Evolutionary conservation across 2,888 invertebrate species (phyloP).

Genomic region (Eremobia ochroleuca): DNA sequence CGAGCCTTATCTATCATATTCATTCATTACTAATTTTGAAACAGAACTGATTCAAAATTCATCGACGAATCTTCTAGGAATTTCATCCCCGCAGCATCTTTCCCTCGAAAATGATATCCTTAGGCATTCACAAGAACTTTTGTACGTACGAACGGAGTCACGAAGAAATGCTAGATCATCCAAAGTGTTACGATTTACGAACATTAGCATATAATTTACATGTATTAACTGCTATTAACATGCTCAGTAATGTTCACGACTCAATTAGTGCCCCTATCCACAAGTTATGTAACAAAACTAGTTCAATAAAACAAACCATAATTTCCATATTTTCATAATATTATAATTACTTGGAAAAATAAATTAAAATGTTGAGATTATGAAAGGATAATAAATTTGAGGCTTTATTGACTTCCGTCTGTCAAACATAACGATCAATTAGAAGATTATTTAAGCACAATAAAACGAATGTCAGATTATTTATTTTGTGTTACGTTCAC

Average conservation of each 20-base stretch:
- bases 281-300: slow-evolving; percentile 46
- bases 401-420: slow-evolving; percentile 61
- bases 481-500: background rate
- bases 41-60: background rate
- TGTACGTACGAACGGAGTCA: background rate
- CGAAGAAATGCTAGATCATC: slow-evolving; percentile 10
- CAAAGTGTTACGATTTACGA: slow-evolving; percentile 30
- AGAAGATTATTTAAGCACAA: slow-evolving; percentile 36
- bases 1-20: no score
- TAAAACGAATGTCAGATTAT: slow-evolving; percentile 8
- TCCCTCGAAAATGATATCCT: background rate
- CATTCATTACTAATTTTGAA: no score
- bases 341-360: slow-evolving; percentile 35
- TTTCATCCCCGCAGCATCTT: background rate
- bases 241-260: slow-evolving; percentile 17
- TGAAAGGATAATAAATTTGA: slow-evolving; percentile 56
- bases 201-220: slow-evolving; percentile 52
- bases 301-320: slow-evolving; percentile 26
- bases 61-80: slow-evolving; percentile 1
- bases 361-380: slow-evolving; percentile 48
- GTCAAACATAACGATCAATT: slow-evolving; percentile 22
- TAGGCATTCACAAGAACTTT: background rate
- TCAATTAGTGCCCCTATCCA: slow-evolving; percentile 48
- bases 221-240: slow-evolving; percentile 21
- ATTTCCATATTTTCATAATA: slow-evolving; percentile 57